Percentiles rank a stretch among this genome's conserved stretches.
phyloP scores from a whole-genome alignment of 2,797 vertebrate genomes.

The Dipus sagitta region DNA sequence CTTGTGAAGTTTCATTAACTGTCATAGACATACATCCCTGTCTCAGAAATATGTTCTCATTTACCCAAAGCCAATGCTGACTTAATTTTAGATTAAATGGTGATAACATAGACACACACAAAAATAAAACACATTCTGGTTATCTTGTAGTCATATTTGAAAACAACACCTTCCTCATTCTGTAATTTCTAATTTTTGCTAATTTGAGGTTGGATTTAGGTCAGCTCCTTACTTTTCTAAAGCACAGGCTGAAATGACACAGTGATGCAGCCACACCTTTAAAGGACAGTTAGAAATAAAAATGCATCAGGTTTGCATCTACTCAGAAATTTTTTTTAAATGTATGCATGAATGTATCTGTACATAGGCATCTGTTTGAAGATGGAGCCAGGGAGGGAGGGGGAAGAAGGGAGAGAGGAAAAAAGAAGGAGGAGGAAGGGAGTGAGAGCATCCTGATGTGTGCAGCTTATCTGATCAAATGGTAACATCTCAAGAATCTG shows the following conservation, averaged over 20 bases:
- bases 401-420: not conserved
- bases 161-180: slow-evolving; percentile 72
- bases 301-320: not conserved
- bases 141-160: slow-evolving; percentile 64
- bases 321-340: not conserved
- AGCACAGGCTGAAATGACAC: slow-evolving; percentile 70
- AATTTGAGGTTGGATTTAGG: slow-evolving; percentile 70
- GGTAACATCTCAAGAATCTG: slow-evolving; percentile 44
- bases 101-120: slow-evolving; percentile 53
- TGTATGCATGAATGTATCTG: not conserved
- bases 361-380: not conserved
- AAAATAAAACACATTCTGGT: slow-evolving; percentile 60
- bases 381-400: not conserved
- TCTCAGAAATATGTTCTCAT: slow-evolving; percentile 54
- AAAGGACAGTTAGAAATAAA: slow-evolving; percentile 61
- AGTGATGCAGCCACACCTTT: slow-evolving; percentile 47
- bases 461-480: not conserved
- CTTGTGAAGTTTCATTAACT: slow-evolving; percentile 71
- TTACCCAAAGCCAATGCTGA: slow-evolving; percentile 19
- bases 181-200: slow-evolving; percentile 73
- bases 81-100: slow-evolving; percentile 73
- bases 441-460: not conserved
- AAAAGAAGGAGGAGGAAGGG: not conserved
- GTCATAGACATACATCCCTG: slow-evolving; percentile 48
- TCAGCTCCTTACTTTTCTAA: slow-evolving; percentile 71